A percentile compares a stretch with the other conserved stretches of the same genome.
Conservation (phyloP, 2,797 vertebrate genomes). For the Anas capensis region DNA sequence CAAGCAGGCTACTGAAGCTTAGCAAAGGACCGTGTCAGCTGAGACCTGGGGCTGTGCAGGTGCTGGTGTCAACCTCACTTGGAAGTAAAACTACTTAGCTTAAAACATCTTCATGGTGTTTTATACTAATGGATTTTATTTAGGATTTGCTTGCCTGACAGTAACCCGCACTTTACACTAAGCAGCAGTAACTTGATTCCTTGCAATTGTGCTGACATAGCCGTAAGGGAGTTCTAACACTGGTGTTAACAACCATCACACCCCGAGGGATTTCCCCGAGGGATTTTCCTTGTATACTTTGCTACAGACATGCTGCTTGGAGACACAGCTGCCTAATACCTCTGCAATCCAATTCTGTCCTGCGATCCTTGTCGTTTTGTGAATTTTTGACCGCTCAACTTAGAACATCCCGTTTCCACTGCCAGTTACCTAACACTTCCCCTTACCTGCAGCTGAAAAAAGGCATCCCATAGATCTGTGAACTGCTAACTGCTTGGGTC, state of each 20-base stretch:
- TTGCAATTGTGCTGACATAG: background rate
- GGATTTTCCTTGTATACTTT: too few relatives aligned
- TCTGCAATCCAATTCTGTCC: background rate
- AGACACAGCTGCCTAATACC: background rate
- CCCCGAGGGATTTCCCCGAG: background rate
- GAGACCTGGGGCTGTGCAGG: background rate
- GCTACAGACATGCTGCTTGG: rapidly evolving
- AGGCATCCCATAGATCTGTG: background rate
- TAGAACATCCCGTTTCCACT: background rate
- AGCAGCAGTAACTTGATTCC: background rate
- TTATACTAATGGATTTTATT: background rate
- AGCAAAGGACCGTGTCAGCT: rapidly evolving
- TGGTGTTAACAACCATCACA: rapidly evolving
- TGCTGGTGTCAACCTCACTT: background rate
- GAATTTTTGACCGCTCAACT: background rate
- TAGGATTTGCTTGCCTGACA: background rate
- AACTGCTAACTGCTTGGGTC: too few relatives aligned
- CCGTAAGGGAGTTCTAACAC: background rate
- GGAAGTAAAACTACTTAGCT: background rate
- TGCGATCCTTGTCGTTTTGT: too few relatives aligned
- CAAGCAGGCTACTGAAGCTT: background rate
- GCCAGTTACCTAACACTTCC: background rate
- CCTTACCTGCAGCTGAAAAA: background rate
- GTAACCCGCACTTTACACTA: background rate
- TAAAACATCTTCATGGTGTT: background rate